Evolutionary conservation across 1,140 invertebrate species (phyloP).

Genomic region (Drosophila jambulina): DNA sequence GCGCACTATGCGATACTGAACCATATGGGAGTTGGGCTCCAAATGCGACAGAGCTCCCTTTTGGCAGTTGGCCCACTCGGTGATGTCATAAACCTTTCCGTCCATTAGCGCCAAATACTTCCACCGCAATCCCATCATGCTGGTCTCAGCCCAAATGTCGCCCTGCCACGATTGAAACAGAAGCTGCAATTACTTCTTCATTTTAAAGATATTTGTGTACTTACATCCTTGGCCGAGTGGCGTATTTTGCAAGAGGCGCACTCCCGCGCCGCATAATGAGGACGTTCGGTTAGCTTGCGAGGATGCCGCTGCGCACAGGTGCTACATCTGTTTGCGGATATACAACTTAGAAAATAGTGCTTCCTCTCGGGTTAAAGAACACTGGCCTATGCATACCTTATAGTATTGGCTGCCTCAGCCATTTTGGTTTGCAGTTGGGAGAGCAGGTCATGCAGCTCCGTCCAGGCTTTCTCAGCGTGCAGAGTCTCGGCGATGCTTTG

Average conservation of each 20-base stretch:
- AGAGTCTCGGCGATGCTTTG: constrained; percentile 90
- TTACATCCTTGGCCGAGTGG: constrained; percentile 95
- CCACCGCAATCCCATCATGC: constrained; percentile 94
- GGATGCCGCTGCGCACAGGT: constrained; percentile 96
- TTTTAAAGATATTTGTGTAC: constrained; percentile 25
- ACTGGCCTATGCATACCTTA: constrained; percentile 86
- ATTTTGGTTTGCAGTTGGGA: constrained; percentile 96
- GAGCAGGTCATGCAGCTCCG: constrained; percentile 92
- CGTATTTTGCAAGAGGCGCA: constrained; percentile 95
- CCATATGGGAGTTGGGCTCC: constrained; percentile 94
- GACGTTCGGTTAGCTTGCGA: constrained; percentile 92
- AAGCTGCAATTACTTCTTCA: background rate
- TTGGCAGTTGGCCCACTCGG: constrained; percentile 97
- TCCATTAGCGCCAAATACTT: constrained; percentile 99
- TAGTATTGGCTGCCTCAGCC: constrained; percentile 96
- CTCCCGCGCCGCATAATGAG: constrained; percentile 95
- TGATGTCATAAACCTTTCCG: constrained; percentile 96
- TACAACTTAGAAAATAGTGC: background rate
- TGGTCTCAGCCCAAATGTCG: constrained; percentile 97
- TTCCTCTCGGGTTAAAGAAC: too few species aligned
- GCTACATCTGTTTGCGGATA: constrained; percentile 88
- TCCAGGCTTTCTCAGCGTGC: constrained; percentile 93
- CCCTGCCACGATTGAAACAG: constrained; percentile 87
- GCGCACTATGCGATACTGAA: constrained; percentile 96
- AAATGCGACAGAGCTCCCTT: constrained; percentile 92